Base-by-base conservation (phyloP, 2,888 invertebrate species). In the Tiliacea aurago region DNA sequence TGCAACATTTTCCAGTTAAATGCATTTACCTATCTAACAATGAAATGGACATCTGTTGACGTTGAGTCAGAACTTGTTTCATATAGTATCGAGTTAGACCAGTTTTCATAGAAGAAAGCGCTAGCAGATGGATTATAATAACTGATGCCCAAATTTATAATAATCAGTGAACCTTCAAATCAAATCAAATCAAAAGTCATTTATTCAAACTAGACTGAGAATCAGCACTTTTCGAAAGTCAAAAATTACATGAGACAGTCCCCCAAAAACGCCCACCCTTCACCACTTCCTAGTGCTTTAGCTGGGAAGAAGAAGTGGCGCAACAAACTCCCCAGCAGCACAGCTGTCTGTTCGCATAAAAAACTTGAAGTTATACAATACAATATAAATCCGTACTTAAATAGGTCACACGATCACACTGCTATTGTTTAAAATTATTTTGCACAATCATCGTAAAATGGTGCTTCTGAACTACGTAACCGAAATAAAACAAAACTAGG, bases 401-500 rank as follows among this genome's bases (percentile, higher is more conserved):
- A 18, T 20, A 56, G 28, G 28, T 43, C 73, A 58, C 66, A 66
- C n/a, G n/a, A 20, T 28, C 49, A 49, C 7, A 20, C 13, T 9
- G 20, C 33, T 73, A 23, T 65, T 49, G 49, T 73, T 28, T 20
- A 13, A 18, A 33, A 74, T 59, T 18, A 74, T 51, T 73, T 49
- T 11, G n/a, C 20, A 73, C 23, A 74, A 47, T 58, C 67, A 66
- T 61, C 43, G 41, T 59, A 69, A 65, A 70, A 67, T 67, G 18
- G 64, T 41, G 55, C 47, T 51, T 23, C 20, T 28, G 28, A 28
- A 28, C 28, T 47, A 33, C 33, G 51, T 47, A 65, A 68, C 76
- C 56, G 68, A 80, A 80, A 80, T 76, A 76, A 76, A 80, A 65
- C 76, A 65, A 68, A 76, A 80, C 71, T 65, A 80, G 81, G 61